phyloP scores from a whole-genome alignment of 2,113 vertebrate species.

The Marmota flaviventris region DNA sequence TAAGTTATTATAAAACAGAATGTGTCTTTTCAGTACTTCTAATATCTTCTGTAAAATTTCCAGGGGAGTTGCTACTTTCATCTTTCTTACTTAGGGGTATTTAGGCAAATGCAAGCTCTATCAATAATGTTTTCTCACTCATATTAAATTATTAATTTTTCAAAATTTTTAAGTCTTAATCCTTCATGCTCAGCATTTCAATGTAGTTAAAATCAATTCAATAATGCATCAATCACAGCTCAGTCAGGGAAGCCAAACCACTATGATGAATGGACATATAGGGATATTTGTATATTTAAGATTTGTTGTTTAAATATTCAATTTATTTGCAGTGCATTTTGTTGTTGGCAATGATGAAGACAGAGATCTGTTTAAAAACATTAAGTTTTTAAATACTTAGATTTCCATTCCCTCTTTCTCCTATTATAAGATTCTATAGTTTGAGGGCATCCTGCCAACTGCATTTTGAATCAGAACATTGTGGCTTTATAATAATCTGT shows the following conservation, averaged over 20 bases:
- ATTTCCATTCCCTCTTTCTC: neutral
- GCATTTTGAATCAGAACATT: neutral
- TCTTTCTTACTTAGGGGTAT: constrained; percentile 22
- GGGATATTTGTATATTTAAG: neutral
- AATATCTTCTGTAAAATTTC: neutral
- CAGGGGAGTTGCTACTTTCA: neutral
- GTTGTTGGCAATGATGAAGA: neutral
- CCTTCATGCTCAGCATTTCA: constrained; percentile 27
- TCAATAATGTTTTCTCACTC: neutral
- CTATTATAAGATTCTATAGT: neutral
- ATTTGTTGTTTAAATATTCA: constrained; percentile 41
- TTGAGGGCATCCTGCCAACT: neutral
- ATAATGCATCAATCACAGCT: neutral
- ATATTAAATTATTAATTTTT: constrained; percentile 62
- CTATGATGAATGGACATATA: neutral
- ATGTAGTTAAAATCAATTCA: neutral
- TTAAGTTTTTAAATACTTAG: neutral
- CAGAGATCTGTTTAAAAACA: neutral
- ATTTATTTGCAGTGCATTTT: neutral
- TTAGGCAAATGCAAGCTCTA: constrained; percentile 40
- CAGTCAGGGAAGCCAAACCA: neutral
- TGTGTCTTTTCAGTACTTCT: neutral
- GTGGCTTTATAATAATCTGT: neutral
- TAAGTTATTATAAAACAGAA: neutral
- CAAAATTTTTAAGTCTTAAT: constrained; percentile 48